Evolutionary conservation across 2,113 vertebrate species (phyloP), one percentile per base, ranked within the genome.

Genomic region (Erinaceus europaeus): DNA sequence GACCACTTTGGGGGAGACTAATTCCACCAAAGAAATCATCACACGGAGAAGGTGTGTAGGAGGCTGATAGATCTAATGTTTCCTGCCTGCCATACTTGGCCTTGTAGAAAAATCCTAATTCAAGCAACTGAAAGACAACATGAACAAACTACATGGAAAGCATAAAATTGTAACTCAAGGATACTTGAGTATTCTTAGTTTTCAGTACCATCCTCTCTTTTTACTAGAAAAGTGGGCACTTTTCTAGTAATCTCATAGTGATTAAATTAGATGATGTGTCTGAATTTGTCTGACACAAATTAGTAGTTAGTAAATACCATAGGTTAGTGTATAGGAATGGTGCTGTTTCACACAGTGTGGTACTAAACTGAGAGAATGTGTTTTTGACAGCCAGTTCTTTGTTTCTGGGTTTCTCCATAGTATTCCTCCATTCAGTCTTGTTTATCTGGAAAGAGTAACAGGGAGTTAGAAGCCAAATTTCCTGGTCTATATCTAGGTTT

Each of bases 381-480:
- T 73, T 82, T 84, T 42, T 12, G 6, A 29, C 68, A 14, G 75
- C 9, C 4, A 59, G 9, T 61, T 55, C 61, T 25, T 42, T 78
- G 9, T 76, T 89, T 75, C 76, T 25, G n/a, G 61, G 32, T 89
- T 59, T 78, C 61, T 62, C 13, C 34, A 2, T 42, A 34, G 10
- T 82, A 71, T 53, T 75, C 10, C 21, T 85, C 23, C 18, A 69
- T 36, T 74, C 23, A 50, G 73, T 5, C 8, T 67, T 48, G 14
- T 57, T 76, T 76, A 64, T 67, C 72, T 89, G 44, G 11, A 53
- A 80, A 82, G 6, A 50, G 67, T 79, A 84, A 44, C 17, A 78
- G 27, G 3, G 86, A 89, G 46, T 83, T 90, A 65, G 44, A 6
- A 83, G 29, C 34, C 18, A 79, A 61, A 86, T 85, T 91, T 73